A percentile compares a stretch with the other conserved stretches of the same genome.
Conservation (phyloP, 2,113 vertebrate genomes). For the Serranochromis macrocephalus region DNA sequence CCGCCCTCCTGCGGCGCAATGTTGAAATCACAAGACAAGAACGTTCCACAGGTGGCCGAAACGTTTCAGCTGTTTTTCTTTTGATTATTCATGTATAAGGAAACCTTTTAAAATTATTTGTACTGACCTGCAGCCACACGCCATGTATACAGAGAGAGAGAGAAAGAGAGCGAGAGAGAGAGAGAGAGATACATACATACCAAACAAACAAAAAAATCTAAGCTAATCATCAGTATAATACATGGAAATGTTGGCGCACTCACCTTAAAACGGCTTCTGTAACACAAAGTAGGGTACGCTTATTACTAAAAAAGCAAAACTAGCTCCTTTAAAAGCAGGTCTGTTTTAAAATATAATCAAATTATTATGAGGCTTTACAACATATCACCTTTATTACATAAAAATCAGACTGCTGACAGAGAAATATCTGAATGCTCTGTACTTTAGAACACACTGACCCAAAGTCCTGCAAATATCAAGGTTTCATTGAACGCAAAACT, state of each 20-base stretch:
- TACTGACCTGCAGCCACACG: not conserved
- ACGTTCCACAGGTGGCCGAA: conserved; percentile 9
- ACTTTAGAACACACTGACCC: not conserved
- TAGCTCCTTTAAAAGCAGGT: not conserved
- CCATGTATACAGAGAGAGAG: not conserved
- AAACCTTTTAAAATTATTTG: not conserved
- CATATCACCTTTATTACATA: not conserved
- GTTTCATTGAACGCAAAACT: not conserved
- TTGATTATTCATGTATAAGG: not conserved
- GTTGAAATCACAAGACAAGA: conserved; percentile 12
- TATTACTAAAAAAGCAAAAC: not conserved
- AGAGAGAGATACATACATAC: not conserved
- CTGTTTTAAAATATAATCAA: not conserved
- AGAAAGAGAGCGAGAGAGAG: no score
- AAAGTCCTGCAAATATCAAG: not conserved
- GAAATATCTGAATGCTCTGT: not conserved
- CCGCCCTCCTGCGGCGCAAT: conserved; percentile 39
- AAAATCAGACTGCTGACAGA: not conserved
- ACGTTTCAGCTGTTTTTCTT: not conserved
- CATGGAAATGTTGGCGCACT: not conserved
- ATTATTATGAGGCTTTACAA: not conserved
- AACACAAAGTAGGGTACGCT: not conserved
- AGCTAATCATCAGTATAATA: not conserved
- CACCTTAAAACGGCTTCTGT: not conserved
- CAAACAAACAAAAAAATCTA: not conserved